Base-by-base conservation (phyloP, 2,888 invertebrate genomes). In the Andrena camellia region DNA sequence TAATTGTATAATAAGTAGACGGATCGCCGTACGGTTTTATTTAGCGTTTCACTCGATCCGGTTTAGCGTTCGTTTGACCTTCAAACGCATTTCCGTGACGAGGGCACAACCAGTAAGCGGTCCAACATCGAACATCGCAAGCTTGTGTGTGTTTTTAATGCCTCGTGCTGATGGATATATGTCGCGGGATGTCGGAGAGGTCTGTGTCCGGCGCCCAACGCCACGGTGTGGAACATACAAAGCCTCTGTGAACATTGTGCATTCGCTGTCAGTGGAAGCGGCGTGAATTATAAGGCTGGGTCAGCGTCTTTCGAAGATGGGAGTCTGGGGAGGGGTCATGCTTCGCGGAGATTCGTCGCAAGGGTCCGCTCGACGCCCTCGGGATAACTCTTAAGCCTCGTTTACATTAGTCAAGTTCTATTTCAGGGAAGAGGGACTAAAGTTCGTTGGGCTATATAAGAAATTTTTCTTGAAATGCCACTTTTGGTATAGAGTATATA, bases 191-290 rank as follows among this genome's bases (percentile, higher is more conserved):
- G 90, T 91, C 91, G 88, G 89, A 90, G 89, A 91, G 90, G 90
- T 90, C 90, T 90, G 90, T 89, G 90, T 89, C 90, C 92, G 86
- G 90, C 90, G 90, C 89, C 89, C 89, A 90, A 91, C 90, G 88
- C 89, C 92, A 90, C 92, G 89, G 90, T 90, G 92, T 90, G 91
- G 90, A 90, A 92, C 91, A 93, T 92, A 91, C 90, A 92, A 92
- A 93, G 92, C 92, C 90, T 92, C 93, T 93, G 93, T 92, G 92
- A 93, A 93, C 92, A 93, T 92, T 91, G 93, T 92, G 93, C 92
- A 92, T 91, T 89, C 89, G 88, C 89, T 89, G 90, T 93, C 89
- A 93, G 89, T 91, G 89, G 91, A 91, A 91, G 92, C 91, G 89
- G 88, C 88, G 92, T 90, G 89, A 90, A 68, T 63, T 42, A 42